phyloP scores from a whole-genome alignment of 1,140 invertebrate species.

The Mesaphorura yosii region DNA sequence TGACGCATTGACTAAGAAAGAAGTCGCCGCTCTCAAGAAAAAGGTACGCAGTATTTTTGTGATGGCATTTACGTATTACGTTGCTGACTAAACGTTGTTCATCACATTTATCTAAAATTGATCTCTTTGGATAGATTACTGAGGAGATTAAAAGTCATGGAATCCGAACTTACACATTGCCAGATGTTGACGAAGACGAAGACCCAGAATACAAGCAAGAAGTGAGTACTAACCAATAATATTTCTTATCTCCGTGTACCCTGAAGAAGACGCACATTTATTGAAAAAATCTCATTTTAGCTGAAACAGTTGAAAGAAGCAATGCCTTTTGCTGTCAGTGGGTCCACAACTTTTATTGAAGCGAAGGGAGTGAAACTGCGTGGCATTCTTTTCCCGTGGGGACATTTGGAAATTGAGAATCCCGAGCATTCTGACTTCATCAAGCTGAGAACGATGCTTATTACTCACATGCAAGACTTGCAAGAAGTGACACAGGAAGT shows the following conservation, averaged over 20 bases:
- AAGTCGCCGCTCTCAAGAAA: constrained; percentile 77
- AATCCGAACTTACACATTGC: constrained; percentile 89
- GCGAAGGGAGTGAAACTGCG: constrained; percentile 77
- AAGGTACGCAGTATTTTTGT: constrained; percentile 42
- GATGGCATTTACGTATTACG: not conserved
- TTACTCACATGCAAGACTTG: constrained; percentile 91
- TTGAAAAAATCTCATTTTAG: constrained; percentile 35
- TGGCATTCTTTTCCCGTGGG: constrained; percentile 94
- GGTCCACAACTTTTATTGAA: constrained; percentile 83
- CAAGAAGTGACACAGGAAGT: constrained; percentile 67
- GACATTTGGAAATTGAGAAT: constrained; percentile 98
- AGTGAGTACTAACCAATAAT: too few species aligned
- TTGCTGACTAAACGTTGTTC: too few species aligned
- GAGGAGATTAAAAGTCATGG: constrained; percentile 70
- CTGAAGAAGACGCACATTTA: not conserved
- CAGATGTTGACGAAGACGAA: constrained; percentile 89
- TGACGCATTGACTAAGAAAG: constrained; percentile 92
- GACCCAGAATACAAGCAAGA: constrained; percentile 90
- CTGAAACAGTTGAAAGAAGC: constrained; percentile 82
- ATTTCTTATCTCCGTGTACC: constrained; percentile 1
- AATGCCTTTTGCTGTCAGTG: constrained; percentile 98
- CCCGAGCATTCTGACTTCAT: constrained; percentile 98
- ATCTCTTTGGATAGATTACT: constrained; percentile 46
- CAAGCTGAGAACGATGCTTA: constrained; percentile 92
- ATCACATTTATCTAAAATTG: not conserved